Percentiles rank a stretch among this genome's conserved stretches.
Conservation (phyloP, 2,797 vertebrate genomes). For the Microhierax caerulescens region DNA sequence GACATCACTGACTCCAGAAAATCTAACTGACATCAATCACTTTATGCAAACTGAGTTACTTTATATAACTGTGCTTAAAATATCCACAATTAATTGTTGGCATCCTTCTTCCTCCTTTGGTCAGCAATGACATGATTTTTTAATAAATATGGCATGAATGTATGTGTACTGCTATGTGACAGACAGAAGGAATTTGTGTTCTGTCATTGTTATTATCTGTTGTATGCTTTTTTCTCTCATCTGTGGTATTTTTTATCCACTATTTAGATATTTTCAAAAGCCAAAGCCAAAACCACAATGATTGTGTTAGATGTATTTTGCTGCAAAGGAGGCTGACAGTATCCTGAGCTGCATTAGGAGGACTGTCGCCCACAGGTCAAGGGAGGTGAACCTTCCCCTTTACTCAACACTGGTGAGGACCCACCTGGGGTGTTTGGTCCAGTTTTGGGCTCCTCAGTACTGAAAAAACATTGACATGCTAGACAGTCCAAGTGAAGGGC, state of each 20-base stretch:
- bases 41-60: neutral
- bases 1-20: neutral
- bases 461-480: neutral
- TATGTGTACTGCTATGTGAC: neutral
- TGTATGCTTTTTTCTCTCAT: neutral
- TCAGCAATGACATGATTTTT: neutral
- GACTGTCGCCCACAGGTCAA: fast-evolving
- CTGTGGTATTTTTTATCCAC: neutral
- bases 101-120: neutral
- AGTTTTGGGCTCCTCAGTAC: neutral
- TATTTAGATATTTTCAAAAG: neutral
- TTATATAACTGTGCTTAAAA: neutral
- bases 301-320: neutral
- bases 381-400: neutral
- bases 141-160: fast-evolving
- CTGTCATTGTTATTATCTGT: neutral
- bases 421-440: neutral
- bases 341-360: neutral
- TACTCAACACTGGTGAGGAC: neutral
- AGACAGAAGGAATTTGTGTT: neutral
- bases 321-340: neutral
- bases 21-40: neutral
- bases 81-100: neutral
- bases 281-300: neutral
- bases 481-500: neutral